phyloP scores from a whole-genome alignment of 53 echinoderm and acorn worm species.

The Patiria pectinifera region DNA sequence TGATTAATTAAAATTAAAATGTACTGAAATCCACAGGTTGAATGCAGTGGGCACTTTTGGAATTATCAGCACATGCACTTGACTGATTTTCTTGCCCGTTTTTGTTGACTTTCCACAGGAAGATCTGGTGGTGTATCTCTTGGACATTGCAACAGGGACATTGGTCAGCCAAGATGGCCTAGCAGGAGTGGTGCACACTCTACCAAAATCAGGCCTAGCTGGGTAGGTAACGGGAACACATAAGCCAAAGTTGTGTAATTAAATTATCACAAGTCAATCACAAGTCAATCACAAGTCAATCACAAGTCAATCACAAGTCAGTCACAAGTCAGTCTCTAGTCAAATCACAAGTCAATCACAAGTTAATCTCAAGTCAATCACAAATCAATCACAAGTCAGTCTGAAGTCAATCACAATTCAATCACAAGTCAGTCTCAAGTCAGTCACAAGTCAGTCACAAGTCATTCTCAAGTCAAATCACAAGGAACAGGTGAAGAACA shows the following conservation, averaged over 20 bases:
- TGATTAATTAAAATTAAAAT: not conserved
- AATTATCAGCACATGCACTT: not conserved
- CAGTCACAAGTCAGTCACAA: too few relatives aligned
- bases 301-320: too few relatives aligned
- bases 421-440: too few relatives aligned
- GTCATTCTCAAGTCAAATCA: too few relatives aligned
- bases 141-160: conserved; percentile 62
- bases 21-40: not conserved
- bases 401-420: not conserved
- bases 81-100: not conserved
- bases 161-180: conserved; percentile 87
- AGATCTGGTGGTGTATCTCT: conserved; percentile 80
- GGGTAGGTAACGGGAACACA: conserved; percentile 66
- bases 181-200: conserved; percentile 76
- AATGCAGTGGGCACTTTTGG: not conserved
- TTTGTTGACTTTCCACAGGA: conserved; percentile 53
- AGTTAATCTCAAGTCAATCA: not conserved
- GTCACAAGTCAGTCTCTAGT: too few relatives aligned
- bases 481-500: too few relatives aligned
- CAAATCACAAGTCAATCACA: too few relatives aligned
- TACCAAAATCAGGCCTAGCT: conserved; percentile 82
- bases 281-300: too few relatives aligned
- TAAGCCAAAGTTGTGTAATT: not conserved
- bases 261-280: not conserved
- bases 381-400: not conserved